Base-by-base conservation (phyloP, 2,888 invertebrate genomes). In the Acleris laterana region DNA sequence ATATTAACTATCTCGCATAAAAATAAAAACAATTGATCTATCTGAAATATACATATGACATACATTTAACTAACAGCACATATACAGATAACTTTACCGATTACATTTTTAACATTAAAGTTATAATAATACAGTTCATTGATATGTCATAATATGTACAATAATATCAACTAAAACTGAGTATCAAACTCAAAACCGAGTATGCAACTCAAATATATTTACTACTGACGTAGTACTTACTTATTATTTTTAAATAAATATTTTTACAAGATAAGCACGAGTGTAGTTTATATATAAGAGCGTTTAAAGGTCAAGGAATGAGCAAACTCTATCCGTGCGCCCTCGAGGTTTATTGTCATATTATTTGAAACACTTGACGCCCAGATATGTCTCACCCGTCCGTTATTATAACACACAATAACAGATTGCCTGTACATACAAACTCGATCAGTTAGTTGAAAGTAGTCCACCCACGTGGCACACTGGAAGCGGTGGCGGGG, bases 401-500 rank as follows among this genome's bases (percentile, higher is more conserved):
- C 38, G 53, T 32, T 64, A 49, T 56, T n/a, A 51, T 17, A 57
- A 62, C 25, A 62, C 59, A 57, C 61, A 59, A 61, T 38, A 49
- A 62, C 53, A 53, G n/a, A 53, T 55, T 56, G 32, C 61, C 74
- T 64, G 69, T 68, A 56, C 65, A 64, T 20, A 9, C 7, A 70
- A 69, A 72, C 56, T 59, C 62, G 67, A 67, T 63, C 72, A 66
- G 73, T 76, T 84, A 91, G 75, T 90, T 89, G 68, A 92, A 92
- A 1, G 90, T 91, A 52, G 91, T 89, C 92, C 92, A 92, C 32
- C 89, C 90, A 70, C 86, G 88, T 13, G 88, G 91, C 59, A 88
- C 85, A 48, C 70, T 75, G 16, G 84, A 70, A 16, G 80, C 71
- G 11, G 82, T 62, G n/a, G 86, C 32, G 32, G 32, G 32, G 9